phyloP scores from a whole-genome alignment of 1,140 invertebrate genomes.

The Liolophura sinensis region DNA sequence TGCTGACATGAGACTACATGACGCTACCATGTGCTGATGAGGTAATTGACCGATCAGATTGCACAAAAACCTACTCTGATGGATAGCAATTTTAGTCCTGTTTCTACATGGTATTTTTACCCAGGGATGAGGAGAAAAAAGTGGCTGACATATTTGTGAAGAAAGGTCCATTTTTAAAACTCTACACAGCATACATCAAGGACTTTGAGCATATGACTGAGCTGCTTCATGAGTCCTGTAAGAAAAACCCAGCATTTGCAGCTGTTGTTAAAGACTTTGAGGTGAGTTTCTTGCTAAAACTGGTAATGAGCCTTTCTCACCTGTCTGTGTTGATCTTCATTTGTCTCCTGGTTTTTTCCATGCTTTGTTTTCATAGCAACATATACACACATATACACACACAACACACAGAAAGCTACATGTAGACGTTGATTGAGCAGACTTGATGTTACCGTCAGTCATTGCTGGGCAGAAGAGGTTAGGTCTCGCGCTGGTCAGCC shows the following conservation, averaged over 20 bases:
- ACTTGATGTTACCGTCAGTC: too few relatives aligned
- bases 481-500: too few relatives aligned
- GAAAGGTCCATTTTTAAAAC: constrained; percentile 76
- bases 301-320: background rate
- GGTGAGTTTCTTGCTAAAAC: constrained; percentile 45
- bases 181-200: constrained; percentile 74
- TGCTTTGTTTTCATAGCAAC: too few relatives aligned
- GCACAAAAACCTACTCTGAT: too few relatives aligned
- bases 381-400: too few relatives aligned
- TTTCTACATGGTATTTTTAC: constrained; percentile 13
- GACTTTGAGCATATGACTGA: constrained; percentile 71
- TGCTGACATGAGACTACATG: too few relatives aligned
- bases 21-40: too few relatives aligned
- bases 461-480: too few relatives aligned
- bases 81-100: too few relatives aligned
- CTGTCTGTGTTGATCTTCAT: background rate
- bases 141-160: constrained; percentile 77
- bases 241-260: constrained; percentile 68
- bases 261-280: constrained; percentile 71
- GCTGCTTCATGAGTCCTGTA: constrained; percentile 67
- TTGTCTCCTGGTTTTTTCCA: background rate
- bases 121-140: constrained; percentile 61
- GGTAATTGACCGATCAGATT: too few relatives aligned
- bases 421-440: too few relatives aligned
- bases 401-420: too few relatives aligned